phyloP scores from a whole-genome alignment of 2,113 vertebrate genomes.

The Mormyrus lacerda region DNA sequence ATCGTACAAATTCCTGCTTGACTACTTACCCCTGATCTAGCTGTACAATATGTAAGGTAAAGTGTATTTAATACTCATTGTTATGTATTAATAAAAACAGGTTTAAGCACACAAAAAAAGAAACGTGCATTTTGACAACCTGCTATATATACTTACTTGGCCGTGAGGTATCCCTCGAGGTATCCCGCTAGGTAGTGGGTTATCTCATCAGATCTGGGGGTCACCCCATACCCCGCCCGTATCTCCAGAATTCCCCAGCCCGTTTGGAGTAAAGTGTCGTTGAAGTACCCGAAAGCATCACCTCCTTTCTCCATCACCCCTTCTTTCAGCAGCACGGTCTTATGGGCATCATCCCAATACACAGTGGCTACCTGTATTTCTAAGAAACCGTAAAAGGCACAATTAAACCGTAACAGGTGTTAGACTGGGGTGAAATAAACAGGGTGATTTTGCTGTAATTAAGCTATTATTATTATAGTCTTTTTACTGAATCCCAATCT shows the following conservation, averaged over 20 bases:
- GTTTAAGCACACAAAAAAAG: not conserved
- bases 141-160: constrained; percentile 62
- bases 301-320: constrained; percentile 61
- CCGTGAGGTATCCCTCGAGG: constrained; percentile 81
- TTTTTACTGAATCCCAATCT: not conserved
- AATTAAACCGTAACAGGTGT: not conserved
- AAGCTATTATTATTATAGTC: not conserved
- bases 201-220: constrained; percentile 56
- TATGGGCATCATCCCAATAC: constrained; percentile 65
- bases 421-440: not conserved
- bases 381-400: constrained; percentile 45
- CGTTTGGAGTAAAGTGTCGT: constrained; percentile 65
- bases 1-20: not conserved
- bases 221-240: constrained; percentile 66
- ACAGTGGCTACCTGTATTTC: constrained; percentile 61
- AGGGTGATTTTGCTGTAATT: not conserved
- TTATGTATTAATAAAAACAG: not conserved
- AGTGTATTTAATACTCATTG: not conserved
- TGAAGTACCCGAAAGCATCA: constrained; percentile 79
- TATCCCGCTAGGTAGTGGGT: constrained; percentile 75
- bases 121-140: not conserved
- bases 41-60: not conserved
- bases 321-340: constrained; percentile 61
- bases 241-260: constrained; percentile 81
- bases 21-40: not conserved